Evolutionary conservation across 1,140 invertebrate genomes (phyloP), one percentile per base, ranked within the genome.

Genomic region (Samia ricini): DNA sequence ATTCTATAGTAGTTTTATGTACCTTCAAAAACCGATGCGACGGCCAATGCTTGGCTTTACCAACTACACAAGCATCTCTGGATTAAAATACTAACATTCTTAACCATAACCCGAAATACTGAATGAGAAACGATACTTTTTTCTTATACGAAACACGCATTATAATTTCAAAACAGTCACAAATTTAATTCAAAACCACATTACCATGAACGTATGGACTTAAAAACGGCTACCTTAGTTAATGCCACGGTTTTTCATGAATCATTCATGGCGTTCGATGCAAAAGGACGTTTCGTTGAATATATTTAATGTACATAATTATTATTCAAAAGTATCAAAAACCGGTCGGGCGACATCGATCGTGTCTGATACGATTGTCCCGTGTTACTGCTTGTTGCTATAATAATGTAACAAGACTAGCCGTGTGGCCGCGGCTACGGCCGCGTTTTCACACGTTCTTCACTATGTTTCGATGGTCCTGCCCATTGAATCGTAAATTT

Each of bases 231-330:
- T 36, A 36, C 33, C 33, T 61, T 10, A 18, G 26, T 22, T 42
- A 33, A 21, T 60, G 18, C 49, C 21, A 54, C 51, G 51, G 51
- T 23, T 23, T 54, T 22, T 15, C 15, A 21, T 54, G 51, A 54
- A 54, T 54, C 51, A 54, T 54, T 54, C 51, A 54, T 54, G 51
- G 49, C 5, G 4, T 36, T 36, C 33, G 33, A 36, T 36, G 33
- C 33, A 36, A 36, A 36, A 36, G 33, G 33, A 36, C 33, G 33
- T 36, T 36, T 10, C 33, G 33, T 36, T 36, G 33, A 36, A 36
- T 36, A 36, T 36, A 12, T 8, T 36, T 51, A 42, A 51, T 6
- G 21, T 51, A 42, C 8, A 0, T 22, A 51, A 51, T 8, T 8
- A 51, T 8, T 19, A 21, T 51, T 51, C 12, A 51, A 51, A 51